Evolutionary conservation across 2,888 invertebrate species (phyloP).

Genomic region (Xestia c-nigrum): DNA sequence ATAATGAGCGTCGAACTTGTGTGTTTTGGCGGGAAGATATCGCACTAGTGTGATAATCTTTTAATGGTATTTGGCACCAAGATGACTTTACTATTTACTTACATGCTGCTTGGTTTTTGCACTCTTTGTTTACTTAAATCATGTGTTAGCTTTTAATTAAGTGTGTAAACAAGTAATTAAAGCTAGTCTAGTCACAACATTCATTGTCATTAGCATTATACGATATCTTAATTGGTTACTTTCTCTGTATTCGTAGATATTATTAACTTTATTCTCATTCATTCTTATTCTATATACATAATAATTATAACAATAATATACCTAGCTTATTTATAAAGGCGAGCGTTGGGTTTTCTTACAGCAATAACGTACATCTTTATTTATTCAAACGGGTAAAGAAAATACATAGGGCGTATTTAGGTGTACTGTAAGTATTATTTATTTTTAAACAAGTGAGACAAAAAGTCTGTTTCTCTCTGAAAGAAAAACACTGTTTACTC

Average conservation of each 20-base stretch:
- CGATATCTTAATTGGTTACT: conserved; percentile 36
- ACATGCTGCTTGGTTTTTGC: conserved; percentile 9
- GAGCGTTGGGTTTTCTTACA: no score
- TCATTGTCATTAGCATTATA: conserved; percentile 18
- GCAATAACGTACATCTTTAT: no score
- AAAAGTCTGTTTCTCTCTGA: conserved; percentile 15
- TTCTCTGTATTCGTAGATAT: conserved; percentile 5
- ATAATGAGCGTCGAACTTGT: conserved; percentile 31
- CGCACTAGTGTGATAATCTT: conserved; percentile 7
- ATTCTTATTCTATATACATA: no score
- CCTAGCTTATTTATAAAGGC: no score
- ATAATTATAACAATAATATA: no score
- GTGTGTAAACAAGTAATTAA: conserved; percentile 28
- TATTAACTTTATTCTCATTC: no score
- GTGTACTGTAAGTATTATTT: not conserved
- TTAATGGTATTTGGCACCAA: conserved; percentile 1
- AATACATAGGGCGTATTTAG: not conserved
- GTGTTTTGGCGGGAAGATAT: conserved; percentile 28
- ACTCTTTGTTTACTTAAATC: not conserved
- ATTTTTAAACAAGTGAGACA: conserved; percentile 30
- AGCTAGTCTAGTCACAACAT: conserved; percentile 45
- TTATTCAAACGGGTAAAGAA: not conserved
- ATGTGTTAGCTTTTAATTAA: conserved; percentile 14
- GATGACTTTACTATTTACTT: conserved; percentile 4
- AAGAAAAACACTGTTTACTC: conserved; percentile 43